These are phyloP conservation scores for Amphiura filiformis DNA, from an alignment of 35 echinoderm and acorn worm species.

Conservation along the genomic window DNA sequence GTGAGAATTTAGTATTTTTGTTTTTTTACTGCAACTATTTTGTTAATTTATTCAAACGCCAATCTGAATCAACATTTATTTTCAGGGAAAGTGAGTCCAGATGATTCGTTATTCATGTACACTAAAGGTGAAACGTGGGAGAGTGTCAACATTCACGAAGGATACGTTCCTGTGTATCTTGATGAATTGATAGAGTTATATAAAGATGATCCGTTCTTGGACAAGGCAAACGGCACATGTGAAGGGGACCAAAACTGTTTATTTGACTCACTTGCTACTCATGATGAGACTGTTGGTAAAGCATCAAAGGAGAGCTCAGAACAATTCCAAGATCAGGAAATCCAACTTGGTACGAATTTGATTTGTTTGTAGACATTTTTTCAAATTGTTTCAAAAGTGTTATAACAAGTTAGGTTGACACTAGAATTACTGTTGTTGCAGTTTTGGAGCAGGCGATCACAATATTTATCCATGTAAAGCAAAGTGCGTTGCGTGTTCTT, in stretches of 20 bases:
- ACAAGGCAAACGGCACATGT: not conserved
- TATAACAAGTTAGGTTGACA: too few species aligned
- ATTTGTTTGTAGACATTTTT: too few species aligned
- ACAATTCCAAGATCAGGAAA: not conserved
- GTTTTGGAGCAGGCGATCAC: too few species aligned
- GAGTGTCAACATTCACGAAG: not conserved
- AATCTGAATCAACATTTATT: too few species aligned
- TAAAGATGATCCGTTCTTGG: not conserved
- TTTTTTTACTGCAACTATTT: too few species aligned
- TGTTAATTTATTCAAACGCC: too few species aligned
- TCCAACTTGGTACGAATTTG: not conserved
- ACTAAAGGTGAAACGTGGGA: not conserved
- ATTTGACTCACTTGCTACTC: not conserved
- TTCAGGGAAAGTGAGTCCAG: not conserved
- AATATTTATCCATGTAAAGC: too few species aligned
- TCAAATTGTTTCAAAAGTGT: too few species aligned
- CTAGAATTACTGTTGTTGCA: too few species aligned
- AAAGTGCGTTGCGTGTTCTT: too few species aligned
- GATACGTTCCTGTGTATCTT: not conserved
- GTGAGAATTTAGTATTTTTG: too few species aligned
- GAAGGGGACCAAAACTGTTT: not conserved
- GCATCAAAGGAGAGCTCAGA: not conserved
- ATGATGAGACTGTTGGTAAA: not conserved
- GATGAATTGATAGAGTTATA: not conserved
- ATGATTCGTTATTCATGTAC: not conserved